Base-by-base conservation (phyloP, 2,888 invertebrate genomes). In the Papilio elwesi region DNA sequence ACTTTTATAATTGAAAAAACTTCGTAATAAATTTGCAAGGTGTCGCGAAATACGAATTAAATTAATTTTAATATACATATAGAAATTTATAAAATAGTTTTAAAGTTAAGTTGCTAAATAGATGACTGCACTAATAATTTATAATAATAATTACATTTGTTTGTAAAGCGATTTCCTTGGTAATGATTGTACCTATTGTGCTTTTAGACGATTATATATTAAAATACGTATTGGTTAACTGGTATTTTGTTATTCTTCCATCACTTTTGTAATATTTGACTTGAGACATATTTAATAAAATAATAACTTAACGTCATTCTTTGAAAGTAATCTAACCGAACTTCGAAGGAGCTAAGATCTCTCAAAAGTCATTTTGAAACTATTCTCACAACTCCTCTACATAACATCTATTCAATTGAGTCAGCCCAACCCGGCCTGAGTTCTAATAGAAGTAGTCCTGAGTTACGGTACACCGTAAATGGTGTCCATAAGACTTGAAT, bases 131-230 rank as follows among this genome's bases (percentile, higher is more conserved):
- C 79, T 81, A 84, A 85, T 77, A 85, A 83, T 82, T 83, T 83
- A 86, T 80, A 82, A 84, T 82, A 85, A 85, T 82, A 83, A 80
- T 80, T 79, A 81, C 77, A 79, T 84, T 83, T 85, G 78, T 83
- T 85, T 85, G 83, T 90, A 91, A 90, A 90, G 89, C 91, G 84
- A 88, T 89, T 85, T 92, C 89, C 90, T 92, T 90, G 91, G 91
- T 91, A 90, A 89, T 86, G 86, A 86, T 83, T 84, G 83, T 86
- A 84, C 82, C 82, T 83, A 81, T 82, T 81, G 81, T 85, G 84
- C 83, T 83, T 84, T 85, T 80, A 78, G 76, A 80, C 76, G 79
- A 82, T 76, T 76, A 69, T 26, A 26, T 83, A 82, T 81, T 82
- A 81, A 83, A 81, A 79, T 81, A 85, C 55, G 75, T 74, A 74